phyloP scores from a whole-genome alignment of 92 coral and sea anemone genomes.

The Blastomussa wellsi region DNA sequence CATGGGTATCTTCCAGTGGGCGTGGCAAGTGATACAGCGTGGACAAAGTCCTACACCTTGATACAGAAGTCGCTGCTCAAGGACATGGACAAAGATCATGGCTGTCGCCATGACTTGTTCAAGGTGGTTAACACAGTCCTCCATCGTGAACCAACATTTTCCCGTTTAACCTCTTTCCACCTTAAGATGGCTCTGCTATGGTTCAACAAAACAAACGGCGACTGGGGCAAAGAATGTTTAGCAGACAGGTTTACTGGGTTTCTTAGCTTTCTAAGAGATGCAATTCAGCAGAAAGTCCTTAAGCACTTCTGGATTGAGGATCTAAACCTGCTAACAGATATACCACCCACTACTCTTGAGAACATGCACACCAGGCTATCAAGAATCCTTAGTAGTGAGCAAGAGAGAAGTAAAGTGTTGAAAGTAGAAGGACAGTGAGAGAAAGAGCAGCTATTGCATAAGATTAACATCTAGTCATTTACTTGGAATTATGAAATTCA shows the following conservation, averaged over 20 bases:
- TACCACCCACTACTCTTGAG: slow-evolving; percentile 41
- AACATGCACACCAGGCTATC: slow-evolving; percentile 69
- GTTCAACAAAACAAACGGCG: slow-evolving; percentile 29
- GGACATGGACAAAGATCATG: slow-evolving; percentile 64
- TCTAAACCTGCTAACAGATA: slow-evolving; percentile 55
- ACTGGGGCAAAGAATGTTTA: slow-evolving; percentile 63
- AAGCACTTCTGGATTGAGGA: slow-evolving; percentile 71
- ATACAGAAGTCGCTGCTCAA: slow-evolving; percentile 40
- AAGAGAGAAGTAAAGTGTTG: slow-evolving; percentile 54
- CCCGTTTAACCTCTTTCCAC: slow-evolving; percentile 37
- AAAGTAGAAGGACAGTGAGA: not conserved
- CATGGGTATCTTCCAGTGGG: slow-evolving; percentile 10
- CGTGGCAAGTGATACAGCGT: slow-evolving; percentile 17
- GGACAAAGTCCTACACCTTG: slow-evolving; percentile 61
- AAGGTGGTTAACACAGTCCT: slow-evolving; percentile 56
- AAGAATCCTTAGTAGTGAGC: slow-evolving; percentile 57
- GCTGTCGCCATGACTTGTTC: slow-evolving; percentile 66
- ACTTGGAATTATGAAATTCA: not conserved
- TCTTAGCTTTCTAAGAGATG: slow-evolving; percentile 40
- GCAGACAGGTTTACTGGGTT: slow-evolving; percentile 72
- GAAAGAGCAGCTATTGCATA: not conserved
- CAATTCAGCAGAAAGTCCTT: slow-evolving; percentile 38
- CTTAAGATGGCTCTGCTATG: slow-evolving; percentile 52
- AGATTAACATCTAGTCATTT: not conserved
- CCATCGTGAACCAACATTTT: slow-evolving; percentile 66